Base-by-base conservation (phyloP, 2,797 vertebrate genomes). In the Poecilia gillii region DNA sequence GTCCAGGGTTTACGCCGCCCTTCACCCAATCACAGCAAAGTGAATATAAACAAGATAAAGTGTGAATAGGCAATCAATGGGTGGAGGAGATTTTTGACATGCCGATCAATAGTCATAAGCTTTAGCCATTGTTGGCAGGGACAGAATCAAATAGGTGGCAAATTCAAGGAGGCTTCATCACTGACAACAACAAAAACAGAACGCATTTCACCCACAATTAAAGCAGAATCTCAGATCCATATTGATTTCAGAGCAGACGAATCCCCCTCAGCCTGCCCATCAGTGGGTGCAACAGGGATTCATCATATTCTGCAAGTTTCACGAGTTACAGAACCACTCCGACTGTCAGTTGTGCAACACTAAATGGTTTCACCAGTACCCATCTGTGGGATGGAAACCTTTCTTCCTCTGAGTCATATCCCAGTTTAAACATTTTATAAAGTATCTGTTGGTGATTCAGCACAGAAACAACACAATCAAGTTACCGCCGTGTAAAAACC, bases 41-140 rank as follows among this genome's bases (percentile, higher is more conserved):
- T 14, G 41, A 47, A 46, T 70, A 31, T 33, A 28, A 72, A 55
- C 41, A 72, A 49, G 76, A 77, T 72, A 33, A 55, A 72, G 59
- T 36, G 45, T 39, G 45, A 49, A 66, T 25, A 51, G 75, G 31
- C 9, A 14, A 76, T 46, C 28, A 59, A 79, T 49, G 77, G 25
- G 39, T 73, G 55, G 71, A 79, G 25, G 23, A 66, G 59, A 57
- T 72, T 43, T 57, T 71, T 72, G 68, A 57, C 76, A 77, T 57
- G 49, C n/a, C 28, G 53, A 57, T 72, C 75, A 45, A 76, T 73
- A 73, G 49, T 39, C 41, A 57, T 28, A 55, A 73, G 74, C 36
- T 46, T 47, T 0, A 41, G 47, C 59, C 23, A 7, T 55, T 57
- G 23, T 71, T 55, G 43, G 47, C n/a, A 0, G 1, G 28, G 73